A percentile compares a stretch with the other conserved stretches of the same genome.
phyloP scores from a whole-genome alignment of 2,888 invertebrate genomes.

The Drosophila multiciliata region DNA sequence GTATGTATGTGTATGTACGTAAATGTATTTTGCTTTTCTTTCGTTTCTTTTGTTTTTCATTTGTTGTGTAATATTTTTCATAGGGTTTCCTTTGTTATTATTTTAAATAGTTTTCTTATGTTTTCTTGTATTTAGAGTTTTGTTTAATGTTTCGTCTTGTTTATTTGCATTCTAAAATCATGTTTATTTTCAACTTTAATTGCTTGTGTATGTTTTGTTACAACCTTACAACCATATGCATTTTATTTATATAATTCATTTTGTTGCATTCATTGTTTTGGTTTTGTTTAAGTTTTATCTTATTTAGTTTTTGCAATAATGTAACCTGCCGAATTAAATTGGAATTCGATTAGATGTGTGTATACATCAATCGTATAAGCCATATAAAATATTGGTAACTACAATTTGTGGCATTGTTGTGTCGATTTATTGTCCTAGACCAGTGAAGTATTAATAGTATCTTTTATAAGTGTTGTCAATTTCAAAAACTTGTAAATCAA shows the following conservation, averaged over 20 bases:
- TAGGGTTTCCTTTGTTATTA: constrained; percentile 27
- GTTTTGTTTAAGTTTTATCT: constrained; percentile 9
- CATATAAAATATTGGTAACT: constrained; percentile 21
- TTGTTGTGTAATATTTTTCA: constrained; percentile 12
- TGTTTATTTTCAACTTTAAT: constrained; percentile 20
- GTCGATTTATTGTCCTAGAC: constrained; percentile 60
- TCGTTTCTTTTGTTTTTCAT: constrained; percentile 15
- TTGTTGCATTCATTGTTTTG: constrained; percentile 7
- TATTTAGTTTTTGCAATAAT: constrained; percentile 14
- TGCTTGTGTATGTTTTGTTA: constrained; percentile 22
- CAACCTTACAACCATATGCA: constrained; percentile 57
- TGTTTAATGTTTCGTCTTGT: constrained; percentile 16
- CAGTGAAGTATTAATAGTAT: constrained; percentile 41
- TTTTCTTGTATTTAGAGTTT: constrained; percentile 18
- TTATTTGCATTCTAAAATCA: constrained; percentile 19
- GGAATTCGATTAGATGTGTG: constrained; percentile 7
- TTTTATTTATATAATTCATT: constrained; percentile 34
- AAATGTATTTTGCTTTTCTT: constrained; percentile 31
- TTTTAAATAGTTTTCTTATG: constrained; percentile 18
- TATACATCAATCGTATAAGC: constrained; percentile 29
- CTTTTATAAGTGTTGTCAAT: background rate
- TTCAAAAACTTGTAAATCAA: background rate
- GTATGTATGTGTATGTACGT: constrained; percentile 36
- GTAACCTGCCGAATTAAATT: constrained; percentile 14
- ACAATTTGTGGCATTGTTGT: constrained; percentile 37